Evolutionary conservation across 2,113 vertebrate species (phyloP), one percentile per base, ranked within the genome.

Genomic region (Hemiprocne comata): DNA sequence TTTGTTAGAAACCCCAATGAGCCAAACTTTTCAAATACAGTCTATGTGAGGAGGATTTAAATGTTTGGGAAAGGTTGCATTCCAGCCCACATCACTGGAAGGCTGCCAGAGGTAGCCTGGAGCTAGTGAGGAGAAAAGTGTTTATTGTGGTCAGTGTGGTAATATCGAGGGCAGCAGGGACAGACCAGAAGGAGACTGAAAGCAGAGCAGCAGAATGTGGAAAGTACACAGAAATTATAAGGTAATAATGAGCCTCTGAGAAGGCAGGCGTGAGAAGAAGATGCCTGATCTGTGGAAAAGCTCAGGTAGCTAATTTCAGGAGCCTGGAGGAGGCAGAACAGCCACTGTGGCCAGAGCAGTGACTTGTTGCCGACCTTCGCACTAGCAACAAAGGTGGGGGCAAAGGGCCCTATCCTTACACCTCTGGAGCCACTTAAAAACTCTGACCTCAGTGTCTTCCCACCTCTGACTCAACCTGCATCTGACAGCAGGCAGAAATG

Each of bases 111-210:
- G 62, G 61, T 80, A 89, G 86, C 58, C 51, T 65, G 75, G 58
- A 91, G 65, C 67, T 83, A 69, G 70, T 2, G 10, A 81, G 21
- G 19, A 77, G 73, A 87, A 36, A 89, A 89, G 84, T 76, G 67
- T 91, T 97, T 96, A 88, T 93, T 94, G 82, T 42, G 87, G 94
- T 90, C 92, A 90, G 40, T 1, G 33, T 64, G 79, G 87, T 93
- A 91, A 79, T 85, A 95, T 67, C 5, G 42, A 94, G 76, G 92
- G 81, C 79, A 90, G 60, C 24, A 92, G 66, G 61, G 69, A 74
- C 26, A 64, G 76, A 44, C 34, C 65, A 67, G 65, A 38, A 90
- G 76, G 75, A 93, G 81, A 54, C 88, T 71, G 73, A 90, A 96
- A 94, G 34, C 34, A 55, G 74, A 93, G 51, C 38, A 67, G 55